These are phyloP conservation scores for Spodoptera littoralis DNA, from an alignment of 2,888 invertebrate genomes.

Conservation along the genomic window DNA sequence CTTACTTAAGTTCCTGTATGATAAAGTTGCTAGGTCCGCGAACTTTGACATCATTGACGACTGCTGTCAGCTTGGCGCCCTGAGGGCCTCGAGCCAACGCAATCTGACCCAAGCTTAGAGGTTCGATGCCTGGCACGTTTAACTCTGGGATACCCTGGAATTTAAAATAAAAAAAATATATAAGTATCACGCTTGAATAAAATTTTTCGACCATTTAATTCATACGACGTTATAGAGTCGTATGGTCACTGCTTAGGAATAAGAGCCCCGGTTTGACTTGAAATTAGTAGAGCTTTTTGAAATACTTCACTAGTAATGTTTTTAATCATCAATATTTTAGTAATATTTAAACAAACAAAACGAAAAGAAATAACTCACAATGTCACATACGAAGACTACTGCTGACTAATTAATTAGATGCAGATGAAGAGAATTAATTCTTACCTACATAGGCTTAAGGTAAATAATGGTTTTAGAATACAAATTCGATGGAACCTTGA, in stretches of 20 bases:
- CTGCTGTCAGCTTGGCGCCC: slow-evolving; percentile 89
- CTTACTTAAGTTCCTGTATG: slow-evolving; percentile 89
- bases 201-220: too few relatives aligned
- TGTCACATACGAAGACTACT: too few relatives aligned
- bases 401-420: slow-evolving; percentile 10
- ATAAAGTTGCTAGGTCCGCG: slow-evolving; percentile 90
- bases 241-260: too few relatives aligned
- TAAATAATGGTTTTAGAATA: slow-evolving; percentile 28
- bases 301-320: too few relatives aligned
- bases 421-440: slow-evolving; percentile 5
- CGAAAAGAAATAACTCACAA: too few relatives aligned
- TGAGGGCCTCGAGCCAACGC: slow-evolving; percentile 89
- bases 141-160: slow-evolving; percentile 91
- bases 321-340: too few relatives aligned
- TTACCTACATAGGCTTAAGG: background rate
- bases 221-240: too few relatives aligned
- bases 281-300: too few relatives aligned
- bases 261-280: too few relatives aligned
- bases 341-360: too few relatives aligned
- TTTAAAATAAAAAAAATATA: too few relatives aligned
- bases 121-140: slow-evolving; percentile 91
- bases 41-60: slow-evolving; percentile 89
- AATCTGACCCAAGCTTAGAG: slow-evolving; percentile 90
- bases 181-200: too few relatives aligned
- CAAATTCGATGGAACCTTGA: slow-evolving; percentile 37